Evolutionary conservation across 2,113 vertebrate species (phyloP).

Genomic region (Peromyscus californicus): DNA sequence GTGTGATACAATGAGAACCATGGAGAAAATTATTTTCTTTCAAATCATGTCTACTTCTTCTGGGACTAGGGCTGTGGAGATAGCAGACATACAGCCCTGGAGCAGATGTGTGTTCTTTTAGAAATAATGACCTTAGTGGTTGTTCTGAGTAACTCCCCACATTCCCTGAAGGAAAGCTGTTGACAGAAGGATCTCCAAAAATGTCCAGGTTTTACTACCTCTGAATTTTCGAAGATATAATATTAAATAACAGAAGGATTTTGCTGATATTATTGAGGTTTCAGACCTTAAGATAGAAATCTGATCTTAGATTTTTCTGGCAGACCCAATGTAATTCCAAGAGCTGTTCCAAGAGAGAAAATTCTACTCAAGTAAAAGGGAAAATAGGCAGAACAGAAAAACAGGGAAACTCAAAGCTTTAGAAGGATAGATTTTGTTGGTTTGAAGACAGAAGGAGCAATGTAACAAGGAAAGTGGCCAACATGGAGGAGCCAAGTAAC

Average conservation of each 20-base stretch:
- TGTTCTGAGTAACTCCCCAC: background rate
- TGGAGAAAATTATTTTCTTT: background rate
- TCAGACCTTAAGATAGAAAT: background rate
- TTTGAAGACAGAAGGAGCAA: background rate
- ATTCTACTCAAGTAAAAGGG: background rate
- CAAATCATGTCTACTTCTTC: background rate
- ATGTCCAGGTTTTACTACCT: background rate
- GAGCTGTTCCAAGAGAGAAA: background rate
- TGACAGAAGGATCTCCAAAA: slow-evolving; percentile 23
- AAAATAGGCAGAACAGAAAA: background rate
- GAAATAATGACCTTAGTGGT: background rate
- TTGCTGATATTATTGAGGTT: background rate
- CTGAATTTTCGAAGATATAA: background rate
- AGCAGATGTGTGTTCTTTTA: background rate
- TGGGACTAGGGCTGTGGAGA: background rate
- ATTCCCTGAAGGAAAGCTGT: background rate
- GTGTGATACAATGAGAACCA: background rate
- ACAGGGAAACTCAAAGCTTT: background rate
- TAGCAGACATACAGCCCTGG: background rate
- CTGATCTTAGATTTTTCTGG: background rate
- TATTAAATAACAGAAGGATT: background rate
- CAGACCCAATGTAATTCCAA: background rate
- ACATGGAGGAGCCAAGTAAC: background rate
- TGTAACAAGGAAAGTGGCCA: background rate
- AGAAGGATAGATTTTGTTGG: background rate